phyloP scores from a whole-genome alignment of 2,113 vertebrate species.

The Stegastes partitus region DNA sequence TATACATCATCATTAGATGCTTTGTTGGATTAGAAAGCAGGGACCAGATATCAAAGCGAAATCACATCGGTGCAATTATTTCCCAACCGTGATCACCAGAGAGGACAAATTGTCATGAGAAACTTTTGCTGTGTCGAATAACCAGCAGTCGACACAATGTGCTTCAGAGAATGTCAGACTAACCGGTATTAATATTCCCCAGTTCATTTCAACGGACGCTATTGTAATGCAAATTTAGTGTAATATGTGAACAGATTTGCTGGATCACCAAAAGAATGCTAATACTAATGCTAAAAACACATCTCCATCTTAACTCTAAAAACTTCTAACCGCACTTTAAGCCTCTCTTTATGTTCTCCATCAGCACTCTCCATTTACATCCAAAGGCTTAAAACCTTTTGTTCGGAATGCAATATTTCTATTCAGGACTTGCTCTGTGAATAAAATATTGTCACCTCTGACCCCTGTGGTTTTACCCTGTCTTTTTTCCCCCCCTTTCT shows the following conservation, averaged over 20 bases:
- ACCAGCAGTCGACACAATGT: conserved; percentile 45
- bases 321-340: conserved; percentile 59
- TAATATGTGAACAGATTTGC: conserved; percentile 49
- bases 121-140: conserved; percentile 35
- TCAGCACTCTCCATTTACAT: conserved; percentile 66
- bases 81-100: conserved; percentile 55
- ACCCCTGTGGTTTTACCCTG: conserved; percentile 85
- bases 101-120: conserved; percentile 67
- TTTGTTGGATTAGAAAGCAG: conserved; percentile 56
- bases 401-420: conserved; percentile 83
- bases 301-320: conserved; percentile 25
- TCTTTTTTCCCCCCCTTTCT: conserved; percentile 62
- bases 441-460: conserved; percentile 87
- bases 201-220: not conserved
- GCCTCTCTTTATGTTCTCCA: conserved; percentile 50
- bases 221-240: conserved; percentile 53
- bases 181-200: conserved; percentile 53
- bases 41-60: conserved; percentile 56
- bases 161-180: conserved; percentile 61
- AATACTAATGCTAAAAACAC: conserved; percentile 55
- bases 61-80: conserved; percentile 73
- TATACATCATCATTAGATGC: conserved; percentile 65
- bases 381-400: conserved; percentile 65
- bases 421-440: conserved; percentile 86
- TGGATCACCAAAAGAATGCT: conserved; percentile 59